These are phyloP conservation scores for Acyrthosiphon pisum DNA, from an alignment of 1,140 invertebrate species.

Conservation along the genomic window DNA sequence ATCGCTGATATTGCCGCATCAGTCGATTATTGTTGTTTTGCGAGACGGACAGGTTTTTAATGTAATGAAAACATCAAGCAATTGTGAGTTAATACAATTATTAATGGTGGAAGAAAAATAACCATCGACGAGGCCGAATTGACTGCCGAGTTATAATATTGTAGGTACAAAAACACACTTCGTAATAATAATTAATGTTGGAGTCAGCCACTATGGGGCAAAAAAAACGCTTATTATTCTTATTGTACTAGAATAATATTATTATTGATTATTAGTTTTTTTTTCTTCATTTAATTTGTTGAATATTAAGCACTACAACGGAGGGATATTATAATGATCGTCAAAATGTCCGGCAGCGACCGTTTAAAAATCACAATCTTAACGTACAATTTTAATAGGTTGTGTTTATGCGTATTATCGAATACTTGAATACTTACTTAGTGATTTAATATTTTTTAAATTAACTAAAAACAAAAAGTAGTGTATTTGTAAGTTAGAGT, in stretches of 20 bases:
- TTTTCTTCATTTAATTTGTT: background rate
- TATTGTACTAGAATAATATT: background rate
- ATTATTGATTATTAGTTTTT: background rate
- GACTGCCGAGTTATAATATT: background rate
- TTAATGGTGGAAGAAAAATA: background rate
- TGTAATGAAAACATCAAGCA: constrained; percentile 42
- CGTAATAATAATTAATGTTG: background rate
- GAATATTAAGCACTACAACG: no score
- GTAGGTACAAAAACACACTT: background rate
- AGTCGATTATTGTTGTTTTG: background rate
- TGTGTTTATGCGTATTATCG: no score
- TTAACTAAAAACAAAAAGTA: background rate
- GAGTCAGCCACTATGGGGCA: no score
- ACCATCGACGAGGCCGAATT: background rate
- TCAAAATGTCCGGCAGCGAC: background rate
- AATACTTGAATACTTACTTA: background rate
- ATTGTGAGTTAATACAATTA: background rate
- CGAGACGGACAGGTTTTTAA: background rate
- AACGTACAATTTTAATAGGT: no score
- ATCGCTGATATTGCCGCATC: background rate
- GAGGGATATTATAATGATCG: background rate
- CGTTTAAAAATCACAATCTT: background rate
- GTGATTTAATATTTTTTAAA: background rate
- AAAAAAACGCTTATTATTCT: background rate
- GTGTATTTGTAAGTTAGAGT: no score